Evolutionary conservation across 2,797 vertebrate genomes (phyloP).

Genomic region (Orestias chungarensis): DNA sequence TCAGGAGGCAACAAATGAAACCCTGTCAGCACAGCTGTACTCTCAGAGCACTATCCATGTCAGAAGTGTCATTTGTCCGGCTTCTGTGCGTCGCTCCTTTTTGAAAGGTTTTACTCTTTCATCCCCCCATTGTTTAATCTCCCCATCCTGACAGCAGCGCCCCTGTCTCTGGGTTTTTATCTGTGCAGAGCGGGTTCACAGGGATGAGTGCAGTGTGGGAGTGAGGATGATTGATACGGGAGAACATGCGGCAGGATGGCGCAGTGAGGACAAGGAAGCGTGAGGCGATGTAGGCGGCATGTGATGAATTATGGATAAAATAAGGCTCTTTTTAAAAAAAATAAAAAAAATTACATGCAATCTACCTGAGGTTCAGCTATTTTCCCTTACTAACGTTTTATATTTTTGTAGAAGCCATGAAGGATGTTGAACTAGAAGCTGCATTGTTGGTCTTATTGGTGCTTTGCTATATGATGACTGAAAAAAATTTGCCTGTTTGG

Average conservation of each 20-base stretch:
- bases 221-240: conserved; percentile 70
- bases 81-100: conserved; percentile 48
- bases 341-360: conserved; percentile 63
- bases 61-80: conserved; percentile 40
- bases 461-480: conserved; percentile 49
- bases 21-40: conserved; percentile 24
- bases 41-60: conserved; percentile 35
- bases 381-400: conserved; percentile 30
- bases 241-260: conserved; percentile 35
- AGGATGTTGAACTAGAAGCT: conserved; percentile 33
- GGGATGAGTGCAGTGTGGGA: conserved; percentile 49
- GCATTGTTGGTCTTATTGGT: conserved; percentile 43
- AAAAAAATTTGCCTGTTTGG: conserved; percentile 60
- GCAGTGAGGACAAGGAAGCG: conserved; percentile 36
- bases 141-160: conserved; percentile 40
- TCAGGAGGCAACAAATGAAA: conserved; percentile 49
- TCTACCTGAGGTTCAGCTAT: conserved; percentile 46
- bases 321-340: conserved; percentile 44
- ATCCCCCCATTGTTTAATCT: conserved; percentile 65
- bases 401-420: conserved; percentile 15
- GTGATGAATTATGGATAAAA: conserved; percentile 69
- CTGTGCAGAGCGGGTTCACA: conserved; percentile 46
- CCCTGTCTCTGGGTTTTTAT: conserved; percentile 51
- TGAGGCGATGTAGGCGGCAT: conserved; percentile 58
- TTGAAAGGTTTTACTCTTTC: conserved; percentile 71